Conservation (phyloP, 2,888 invertebrate species). For the Rhopalosiphum nymphaeae region DNA sequence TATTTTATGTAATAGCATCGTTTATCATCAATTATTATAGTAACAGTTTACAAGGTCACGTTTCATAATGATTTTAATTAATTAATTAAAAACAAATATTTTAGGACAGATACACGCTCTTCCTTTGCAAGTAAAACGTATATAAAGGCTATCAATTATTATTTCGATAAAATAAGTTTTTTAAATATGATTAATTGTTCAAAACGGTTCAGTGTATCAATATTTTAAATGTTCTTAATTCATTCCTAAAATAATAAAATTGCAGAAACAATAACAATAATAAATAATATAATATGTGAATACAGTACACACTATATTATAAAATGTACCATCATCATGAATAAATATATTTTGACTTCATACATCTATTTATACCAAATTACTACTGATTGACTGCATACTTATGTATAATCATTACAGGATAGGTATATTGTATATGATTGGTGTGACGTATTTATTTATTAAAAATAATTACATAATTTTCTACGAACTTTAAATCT, state of each 20-base stretch:
- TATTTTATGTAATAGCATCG: not conserved
- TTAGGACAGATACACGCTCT: not conserved
- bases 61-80: not conserved
- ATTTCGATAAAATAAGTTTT: not conserved
- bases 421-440: not conserved
- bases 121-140: not conserved
- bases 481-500: not conserved
- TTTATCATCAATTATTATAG: not conserved
- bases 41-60: not conserved
- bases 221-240: not conserved
- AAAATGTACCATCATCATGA: not conserved
- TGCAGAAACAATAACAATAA: not conserved
- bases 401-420: not conserved
- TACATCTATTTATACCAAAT: not conserved
- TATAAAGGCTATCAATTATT: not conserved
- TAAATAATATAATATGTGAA: not conserved
- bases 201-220: not conserved
- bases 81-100: not conserved
- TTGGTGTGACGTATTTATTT: not conserved
- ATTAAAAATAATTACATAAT: not conserved
- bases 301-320: not conserved
- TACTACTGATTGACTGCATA: not conserved
- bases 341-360: not conserved
- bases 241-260: not conserved
- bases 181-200: not conserved